Conservation (phyloP, 2,113 vertebrate genomes). For the Rattus norvegicus region GRCr8 NC_086031.1:98770501-98771000, state of each 20-base stretch:
- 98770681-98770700: constrained; percentile 91
- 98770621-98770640: constrained; percentile 94
- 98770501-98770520: constrained; percentile 84
- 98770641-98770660: constrained; percentile 91
- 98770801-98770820: no score
- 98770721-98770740: constrained; percentile 83
- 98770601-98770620: constrained; percentile 92
- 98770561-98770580: constrained; percentile 87
- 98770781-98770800: neutral
- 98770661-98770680: constrained; percentile 89
- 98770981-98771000: neutral
- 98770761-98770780: constrained; percentile 79
- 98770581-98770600: constrained; percentile 90
- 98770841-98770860: no score
- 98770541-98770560: constrained; percentile 87
- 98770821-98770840: no score
- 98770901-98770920: neutral
- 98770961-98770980: neutral
- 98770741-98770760: neutral
- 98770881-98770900: constrained; percentile 41
- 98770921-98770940: neutral
- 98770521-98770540: constrained; percentile 92
- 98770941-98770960: neutral
- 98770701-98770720: constrained; percentile 84
- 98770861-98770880: constrained; percentile 58